A percentile compares a stretch with the other conserved stretches of the same genome.
Evolutionary conservation across 2,797 vertebrate species (phyloP).

Genomic region (Eutrigla gurnardus): DNA sequence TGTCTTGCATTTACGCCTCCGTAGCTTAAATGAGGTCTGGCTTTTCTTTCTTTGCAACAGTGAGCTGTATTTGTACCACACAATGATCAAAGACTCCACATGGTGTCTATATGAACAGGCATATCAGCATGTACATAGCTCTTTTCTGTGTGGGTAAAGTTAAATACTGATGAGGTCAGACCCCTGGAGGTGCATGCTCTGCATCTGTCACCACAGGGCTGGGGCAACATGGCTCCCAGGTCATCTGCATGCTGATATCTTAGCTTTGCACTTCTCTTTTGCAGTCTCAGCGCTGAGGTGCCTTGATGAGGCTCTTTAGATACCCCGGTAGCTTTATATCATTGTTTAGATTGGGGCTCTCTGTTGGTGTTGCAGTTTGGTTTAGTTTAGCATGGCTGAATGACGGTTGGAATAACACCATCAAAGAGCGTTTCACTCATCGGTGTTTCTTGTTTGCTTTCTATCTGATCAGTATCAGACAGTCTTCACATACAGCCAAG

Average conservation of each 20-base stretch:
- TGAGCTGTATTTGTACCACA: not conserved
- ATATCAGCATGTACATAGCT: conserved; percentile 27
- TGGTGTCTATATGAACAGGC: conserved; percentile 16
- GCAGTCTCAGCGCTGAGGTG: conserved; percentile 12
- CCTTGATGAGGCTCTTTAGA: conserved; percentile 35
- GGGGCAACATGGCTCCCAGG: conserved; percentile 48
- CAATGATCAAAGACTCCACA: not conserved
- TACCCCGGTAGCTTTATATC: conserved; percentile 10
- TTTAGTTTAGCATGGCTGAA: not conserved
- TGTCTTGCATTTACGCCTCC: conserved; percentile 5
- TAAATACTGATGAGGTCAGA: conserved; percentile 71
- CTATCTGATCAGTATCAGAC: not conserved
- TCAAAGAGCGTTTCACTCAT: not conserved
- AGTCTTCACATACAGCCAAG: not conserved
- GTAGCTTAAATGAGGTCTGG: not conserved
- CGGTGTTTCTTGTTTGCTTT: conserved; percentile 1
- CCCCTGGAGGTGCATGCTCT: conserved; percentile 64
- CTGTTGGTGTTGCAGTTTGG: conserved; percentile 1
- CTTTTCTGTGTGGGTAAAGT: conserved; percentile 61
- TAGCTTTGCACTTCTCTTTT: conserved; percentile 37
- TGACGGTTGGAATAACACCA: not conserved
- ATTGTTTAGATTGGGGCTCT: conserved; percentile 1
- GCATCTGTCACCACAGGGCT: conserved; percentile 69
- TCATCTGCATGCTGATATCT: conserved; percentile 46
- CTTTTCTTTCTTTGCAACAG: not conserved